Percentiles rank a stretch among this genome's conserved stretches.
These are phyloP conservation scores for Xiphophorus maculatus DNA, from an alignment of 2,113 vertebrate species.

Conservation along the genomic window DNA sequence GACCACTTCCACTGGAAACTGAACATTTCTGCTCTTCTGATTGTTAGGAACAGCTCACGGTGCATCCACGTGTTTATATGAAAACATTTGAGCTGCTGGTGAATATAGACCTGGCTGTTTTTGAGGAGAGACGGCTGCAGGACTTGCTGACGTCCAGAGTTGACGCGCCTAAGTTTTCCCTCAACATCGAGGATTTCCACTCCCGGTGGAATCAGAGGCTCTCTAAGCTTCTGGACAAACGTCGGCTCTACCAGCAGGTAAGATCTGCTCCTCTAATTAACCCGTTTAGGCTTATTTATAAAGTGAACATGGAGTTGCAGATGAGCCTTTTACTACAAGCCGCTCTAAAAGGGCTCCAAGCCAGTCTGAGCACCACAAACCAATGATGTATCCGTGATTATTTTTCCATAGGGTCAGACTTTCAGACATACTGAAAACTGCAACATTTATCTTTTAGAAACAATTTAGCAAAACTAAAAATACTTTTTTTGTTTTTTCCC, in stretches of 20 bases:
- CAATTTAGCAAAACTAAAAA: too few relatives aligned
- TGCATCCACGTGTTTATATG: conserved; percentile 16
- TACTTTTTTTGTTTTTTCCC: too few relatives aligned
- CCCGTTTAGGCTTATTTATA: too few relatives aligned
- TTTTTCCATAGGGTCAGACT: too few relatives aligned
- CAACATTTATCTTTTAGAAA: too few relatives aligned
- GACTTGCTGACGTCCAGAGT: conserved; percentile 63
- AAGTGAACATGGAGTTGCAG: too few relatives aligned
- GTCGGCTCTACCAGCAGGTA: conserved; percentile 68
- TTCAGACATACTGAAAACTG: too few relatives aligned
- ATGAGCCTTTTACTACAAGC: too few relatives aligned
- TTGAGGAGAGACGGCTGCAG: conserved; percentile 69
- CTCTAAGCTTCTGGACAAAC: conserved; percentile 61
- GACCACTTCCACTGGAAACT: not conserved
- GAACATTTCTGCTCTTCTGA: not conserved
- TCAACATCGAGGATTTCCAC: conserved; percentile 41
- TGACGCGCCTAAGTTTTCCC: conserved; percentile 6
- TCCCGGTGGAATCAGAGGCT: conserved; percentile 56
- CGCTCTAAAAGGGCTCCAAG: too few relatives aligned
- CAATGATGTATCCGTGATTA: too few relatives aligned
- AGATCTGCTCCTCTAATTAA: not conserved
- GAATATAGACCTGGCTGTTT: conserved; percentile 58
- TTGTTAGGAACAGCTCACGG: conserved; percentile 39
- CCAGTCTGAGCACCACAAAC: too few relatives aligned
- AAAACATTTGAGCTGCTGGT: conserved; percentile 54